A percentile compares a stretch with the other conserved stretches of the same genome.
Conservation (phyloP, 35 echinoderm and acorn worm species). For the Nesometra sesokonis region DNA sequence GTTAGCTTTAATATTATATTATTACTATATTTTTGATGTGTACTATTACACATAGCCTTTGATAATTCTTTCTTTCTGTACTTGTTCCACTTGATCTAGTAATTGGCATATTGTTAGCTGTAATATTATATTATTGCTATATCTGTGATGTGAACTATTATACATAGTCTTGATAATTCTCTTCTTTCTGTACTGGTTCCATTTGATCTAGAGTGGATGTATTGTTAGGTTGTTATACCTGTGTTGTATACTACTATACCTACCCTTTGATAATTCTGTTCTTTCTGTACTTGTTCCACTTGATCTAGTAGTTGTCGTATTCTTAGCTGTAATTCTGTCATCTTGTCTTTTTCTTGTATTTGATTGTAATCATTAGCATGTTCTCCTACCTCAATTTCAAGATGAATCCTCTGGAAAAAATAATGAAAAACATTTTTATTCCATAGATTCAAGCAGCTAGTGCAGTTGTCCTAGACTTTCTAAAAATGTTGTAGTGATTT, state of each 20-base stretch:
- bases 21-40: too few relatives aligned
- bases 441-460: not conserved
- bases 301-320: constrained; percentile 85
- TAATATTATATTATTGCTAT: too few relatives aligned
- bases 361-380: constrained; percentile 88
- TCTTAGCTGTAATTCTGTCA: constrained; percentile 88
- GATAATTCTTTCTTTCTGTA: constrained; percentile 99
- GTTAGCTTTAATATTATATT: constrained; percentile 77
- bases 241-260: not conserved
- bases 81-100: constrained; percentile 87
- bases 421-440: constrained; percentile 10
- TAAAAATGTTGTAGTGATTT: too few relatives aligned
- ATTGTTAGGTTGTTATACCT: constrained; percentile 51
- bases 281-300: constrained; percentile 93
- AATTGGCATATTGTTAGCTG: constrained; percentile 83
- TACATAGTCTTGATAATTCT: constrained; percentile 90
- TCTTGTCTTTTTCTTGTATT: constrained; percentile 91
- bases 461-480: too few relatives aligned
- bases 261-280: constrained; percentile 99
- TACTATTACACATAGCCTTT: constrained; percentile 56
- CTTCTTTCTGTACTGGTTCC: constrained; percentile 93
- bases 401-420: constrained; percentile 71
- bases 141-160: too few relatives aligned
- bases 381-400: constrained; percentile 96
- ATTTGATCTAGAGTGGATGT: constrained; percentile 86